Evolutionary conservation across 2,888 invertebrate species (phyloP), one percentile per base, ranked within the genome.

Genomic region (Amphipoea lucens): DNA sequence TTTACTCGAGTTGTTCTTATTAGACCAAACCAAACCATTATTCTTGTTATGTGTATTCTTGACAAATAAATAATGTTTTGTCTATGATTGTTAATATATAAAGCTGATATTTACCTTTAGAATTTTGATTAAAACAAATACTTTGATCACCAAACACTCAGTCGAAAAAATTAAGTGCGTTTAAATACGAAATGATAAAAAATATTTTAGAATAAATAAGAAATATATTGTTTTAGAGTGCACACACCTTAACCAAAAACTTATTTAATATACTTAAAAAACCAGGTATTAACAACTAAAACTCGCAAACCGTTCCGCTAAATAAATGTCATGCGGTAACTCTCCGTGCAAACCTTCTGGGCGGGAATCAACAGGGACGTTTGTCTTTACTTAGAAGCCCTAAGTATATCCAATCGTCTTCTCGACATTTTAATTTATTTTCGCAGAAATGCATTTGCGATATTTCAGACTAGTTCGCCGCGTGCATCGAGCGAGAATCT

Each of bases 71-170:
- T 82, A 62, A 70, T 66, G 14, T 60, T 70, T 29, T 6, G 6
- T 51, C 0, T 57, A 57, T 57, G 23, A 57, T 57, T 45, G 79
- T 78, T 69, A 82, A 78, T 82, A 84, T 62, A 82, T 65, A 63
- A 85, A 76, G 71, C 76, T 62, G 45, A 81, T 85, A 88, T 89
- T 88, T 89, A 88, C 87, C 89, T 87, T 87, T 72, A 69, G n/a
- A 87, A 87, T 87, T 90, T 88, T 76, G 76, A 81, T 74, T 73
- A 29, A 40, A 69, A 80, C 11, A 60, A 29, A 85, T 72, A 67
- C 1, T 62, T 71, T 65, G 63, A 74, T 74, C 85, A 85, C 85
- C n/a, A 76, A 78, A 78, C 88, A 81, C 87, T 62, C 23, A 3
- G 12, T 62, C 73, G 72, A 76, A 79, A 68, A 60, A 74, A 54